phyloP scores from a whole-genome alignment of 2,888 invertebrate species.

The Periphyllus acericola region DNA sequence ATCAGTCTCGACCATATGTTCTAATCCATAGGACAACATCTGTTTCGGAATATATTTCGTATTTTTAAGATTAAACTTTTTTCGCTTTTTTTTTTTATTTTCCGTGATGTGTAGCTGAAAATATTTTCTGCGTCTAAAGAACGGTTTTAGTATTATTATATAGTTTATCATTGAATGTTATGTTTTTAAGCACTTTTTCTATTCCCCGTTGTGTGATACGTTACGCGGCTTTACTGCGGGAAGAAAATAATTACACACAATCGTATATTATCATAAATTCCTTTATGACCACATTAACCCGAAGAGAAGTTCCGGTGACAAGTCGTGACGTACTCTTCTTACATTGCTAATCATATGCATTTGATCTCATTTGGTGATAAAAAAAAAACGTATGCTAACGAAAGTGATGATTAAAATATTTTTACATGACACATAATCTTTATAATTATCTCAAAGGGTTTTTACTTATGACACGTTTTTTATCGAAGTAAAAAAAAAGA shows the following conservation, averaged over 20 bases:
- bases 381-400: background rate
- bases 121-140: too few relatives aligned
- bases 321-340: background rate
- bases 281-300: too few relatives aligned
- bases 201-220: too few relatives aligned
- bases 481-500: background rate
- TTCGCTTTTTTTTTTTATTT: background rate
- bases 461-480: background rate
- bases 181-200: too few relatives aligned
- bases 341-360: too few relatives aligned
- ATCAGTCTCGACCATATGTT: background rate
- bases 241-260: too few relatives aligned
- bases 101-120: background rate
- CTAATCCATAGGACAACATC: background rate
- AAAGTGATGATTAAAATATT: background rate
- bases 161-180: too few relatives aligned
- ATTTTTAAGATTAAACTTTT: background rate
- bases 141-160: too few relatives aligned
- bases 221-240: too few relatives aligned
- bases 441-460: background rate
- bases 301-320: background rate
- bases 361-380: background rate
- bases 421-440: background rate
- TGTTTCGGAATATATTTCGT: background rate
- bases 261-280: too few relatives aligned